Percentiles rank a stretch among this genome's conserved stretches.
These are phyloP conservation scores for Emydura subglobosa DNA, from an alignment of 2,113 vertebrate species.

Conservation along the genomic window DNA sequence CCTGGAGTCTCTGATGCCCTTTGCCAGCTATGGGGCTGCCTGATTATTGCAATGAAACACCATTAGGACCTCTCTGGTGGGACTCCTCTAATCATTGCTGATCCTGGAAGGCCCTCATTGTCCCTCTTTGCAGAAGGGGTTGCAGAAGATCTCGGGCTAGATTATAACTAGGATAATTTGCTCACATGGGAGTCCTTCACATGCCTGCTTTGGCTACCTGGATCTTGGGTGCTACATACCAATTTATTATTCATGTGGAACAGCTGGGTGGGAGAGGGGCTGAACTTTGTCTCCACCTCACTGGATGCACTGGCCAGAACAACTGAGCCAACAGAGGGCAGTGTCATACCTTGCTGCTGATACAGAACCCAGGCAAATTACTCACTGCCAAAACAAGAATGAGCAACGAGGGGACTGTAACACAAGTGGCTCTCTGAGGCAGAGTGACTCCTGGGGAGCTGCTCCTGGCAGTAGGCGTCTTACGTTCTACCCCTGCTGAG, in stretches of 20 bases:
- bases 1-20: not conserved
- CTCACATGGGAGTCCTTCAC: not conserved
- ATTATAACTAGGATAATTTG: not conserved
- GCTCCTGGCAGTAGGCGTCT: not conserved
- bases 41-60: not conserved
- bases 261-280: not conserved
- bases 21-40: accelerated
- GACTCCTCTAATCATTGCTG: not conserved
- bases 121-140: not conserved
- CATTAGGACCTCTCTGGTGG: not conserved
- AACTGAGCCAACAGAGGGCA: not conserved
- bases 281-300: not conserved
- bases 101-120: not conserved
- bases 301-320: not conserved
- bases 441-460: not conserved
- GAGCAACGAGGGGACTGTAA: not conserved
- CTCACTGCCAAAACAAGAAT: not conserved
- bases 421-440: not conserved
- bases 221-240: not conserved
- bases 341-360: not conserved
- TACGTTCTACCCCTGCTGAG: not conserved
- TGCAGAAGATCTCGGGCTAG: not conserved
- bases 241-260: not conserved
- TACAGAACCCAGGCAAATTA: not conserved
- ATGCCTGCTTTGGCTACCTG: not conserved